Evolutionary conservation across 2,113 vertebrate species (phyloP).

Genomic region (Pachycephala philippinensis): DNA sequence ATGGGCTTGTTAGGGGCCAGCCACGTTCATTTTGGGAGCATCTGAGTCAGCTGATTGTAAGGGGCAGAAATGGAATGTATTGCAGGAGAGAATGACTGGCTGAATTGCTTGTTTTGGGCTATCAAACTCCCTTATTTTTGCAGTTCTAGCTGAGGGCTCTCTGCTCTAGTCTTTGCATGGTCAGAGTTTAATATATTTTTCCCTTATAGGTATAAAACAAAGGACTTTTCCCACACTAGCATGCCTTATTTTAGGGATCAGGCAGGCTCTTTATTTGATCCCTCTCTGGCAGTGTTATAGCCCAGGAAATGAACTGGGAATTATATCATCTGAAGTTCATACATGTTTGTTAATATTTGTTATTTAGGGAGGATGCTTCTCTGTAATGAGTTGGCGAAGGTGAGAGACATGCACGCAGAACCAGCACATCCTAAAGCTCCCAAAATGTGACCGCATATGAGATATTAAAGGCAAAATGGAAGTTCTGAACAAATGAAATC

Average conservation of each 20-base stretch:
- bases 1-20: neutral
- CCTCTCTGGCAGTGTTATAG: constrained; percentile 29
- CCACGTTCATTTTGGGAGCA: neutral
- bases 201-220: constrained; percentile 36
- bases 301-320: constrained; percentile 51
- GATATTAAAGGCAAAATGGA: constrained; percentile 57
- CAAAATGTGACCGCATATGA: constrained; percentile 59
- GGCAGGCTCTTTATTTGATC: constrained; percentile 24
- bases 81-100: neutral
- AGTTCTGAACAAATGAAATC: constrained; percentile 69
- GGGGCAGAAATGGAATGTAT: neutral
- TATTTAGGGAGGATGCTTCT: constrained; percentile 48
- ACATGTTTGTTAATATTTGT: constrained; percentile 64
- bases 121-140: neutral
- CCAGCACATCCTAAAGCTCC: constrained; percentile 53
- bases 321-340: constrained; percentile 60
- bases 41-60: neutral
- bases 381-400: constrained; percentile 62
- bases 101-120: neutral
- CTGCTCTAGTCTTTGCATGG: neutral
- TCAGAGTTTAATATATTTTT: constrained; percentile 2
- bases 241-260: constrained; percentile 30
- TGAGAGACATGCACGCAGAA: constrained; percentile 21
- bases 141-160: neutral
- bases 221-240: neutral